These are phyloP conservation scores for Tetragnatha montana DNA, from an alignment of 2,888 invertebrate genomes.

Conservation along the genomic window DNA sequence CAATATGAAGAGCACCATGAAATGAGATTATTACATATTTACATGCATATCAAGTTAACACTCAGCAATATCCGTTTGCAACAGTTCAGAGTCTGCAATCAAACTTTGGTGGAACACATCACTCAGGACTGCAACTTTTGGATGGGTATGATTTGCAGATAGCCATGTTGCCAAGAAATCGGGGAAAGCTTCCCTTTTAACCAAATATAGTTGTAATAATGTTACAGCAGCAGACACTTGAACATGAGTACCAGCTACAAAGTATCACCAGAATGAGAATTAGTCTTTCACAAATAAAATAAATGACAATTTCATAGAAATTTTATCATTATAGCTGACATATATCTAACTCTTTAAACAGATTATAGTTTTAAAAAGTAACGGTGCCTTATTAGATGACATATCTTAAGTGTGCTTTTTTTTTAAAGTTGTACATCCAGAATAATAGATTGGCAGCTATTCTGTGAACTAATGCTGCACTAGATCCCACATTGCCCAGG, in stretches of 20 bases:
- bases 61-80: background rate
- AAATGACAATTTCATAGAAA: too few species aligned
- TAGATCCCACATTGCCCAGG: too few species aligned
- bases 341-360: too few species aligned
- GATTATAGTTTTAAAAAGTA: too few species aligned
- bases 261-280: too few species aligned
- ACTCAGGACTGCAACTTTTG: background rate
- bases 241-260: conserved; percentile 4
- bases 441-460: too few species aligned
- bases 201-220: background rate
- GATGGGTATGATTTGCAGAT: background rate
- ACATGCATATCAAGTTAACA: background rate
- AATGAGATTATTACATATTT: background rate
- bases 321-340: too few species aligned
- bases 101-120: background rate
- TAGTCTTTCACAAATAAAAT: too few species aligned
- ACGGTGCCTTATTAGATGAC: too few species aligned
- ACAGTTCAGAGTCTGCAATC: background rate
- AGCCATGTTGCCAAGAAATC: background rate
- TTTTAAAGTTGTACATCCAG: too few species aligned
- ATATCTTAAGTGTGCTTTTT: too few species aligned
- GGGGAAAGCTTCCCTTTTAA: background rate
- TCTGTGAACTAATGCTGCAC: too few species aligned
- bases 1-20: background rate
- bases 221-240: background rate